Evolutionary conservation across 2,888 invertebrate genomes (phyloP), one percentile per base, ranked within the genome.

Genomic region (Andrena minutula): DNA sequence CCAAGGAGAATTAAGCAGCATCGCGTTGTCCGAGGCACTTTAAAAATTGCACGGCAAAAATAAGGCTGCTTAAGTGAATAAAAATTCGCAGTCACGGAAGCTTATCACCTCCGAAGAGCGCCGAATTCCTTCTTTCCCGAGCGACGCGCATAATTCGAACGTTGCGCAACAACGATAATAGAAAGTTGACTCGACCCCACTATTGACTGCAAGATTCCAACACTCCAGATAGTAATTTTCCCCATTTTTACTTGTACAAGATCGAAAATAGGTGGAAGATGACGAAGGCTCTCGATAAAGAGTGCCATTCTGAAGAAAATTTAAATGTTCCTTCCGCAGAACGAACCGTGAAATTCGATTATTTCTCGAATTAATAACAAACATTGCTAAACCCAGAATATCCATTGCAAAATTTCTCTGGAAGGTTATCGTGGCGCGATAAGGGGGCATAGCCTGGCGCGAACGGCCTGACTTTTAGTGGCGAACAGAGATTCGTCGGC

Each of bases 401-500:
- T n/a, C 16, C 65, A 3, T 16, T 28, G 51, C n/a, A n/a, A 65
- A 32, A 60, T 16, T 61, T 41, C 12, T 51, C 30, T 0, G 20
- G 5, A 47, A 74, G 71, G 47, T 82, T 85, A 85, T 85, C 79
- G 35, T 35, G 16, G 12, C 4, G 7, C 12, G 56, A 72, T 68
- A 49, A 10, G 23, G 32, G 26, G 7, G 1, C 63, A 56, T 60
- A 7, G 26, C 5, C 16, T 23, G 2, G 26, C 4, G 1, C 23
- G 7, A 16, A 12, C n/a, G 56, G 61, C 26, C 6, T 5, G 28
- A 35, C 28, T 8, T 68, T 75, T 66, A 79, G 75, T 82, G 41
- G 12, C 10, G 20, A 49, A 35, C 32, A 68, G 68, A 79, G 58
- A 76, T 81, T 20, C 26, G 3, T 60, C 35, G 28, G 20, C 30